These are phyloP conservation scores for Tetanocera ferruginea DNA, from an alignment of 2,888 invertebrate genomes.

Conservation along the genomic window DNA sequence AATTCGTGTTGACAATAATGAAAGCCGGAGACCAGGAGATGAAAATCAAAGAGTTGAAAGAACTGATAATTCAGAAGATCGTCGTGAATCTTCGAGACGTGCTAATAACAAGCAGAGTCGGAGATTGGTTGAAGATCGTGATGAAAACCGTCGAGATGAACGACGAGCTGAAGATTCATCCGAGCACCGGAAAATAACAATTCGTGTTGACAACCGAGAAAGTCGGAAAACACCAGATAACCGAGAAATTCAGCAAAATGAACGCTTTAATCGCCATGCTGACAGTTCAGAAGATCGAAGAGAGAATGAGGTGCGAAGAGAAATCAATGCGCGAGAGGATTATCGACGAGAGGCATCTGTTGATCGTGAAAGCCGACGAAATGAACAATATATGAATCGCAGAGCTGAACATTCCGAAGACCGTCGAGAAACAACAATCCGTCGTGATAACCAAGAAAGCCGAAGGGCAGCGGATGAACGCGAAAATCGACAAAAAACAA, in stretches of 20 bases:
- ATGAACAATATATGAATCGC: background rate
- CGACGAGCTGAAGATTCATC: background rate
- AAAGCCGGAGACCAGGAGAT: background rate
- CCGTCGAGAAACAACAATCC: background rate
- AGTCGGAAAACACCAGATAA: background rate
- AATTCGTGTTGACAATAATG: background rate
- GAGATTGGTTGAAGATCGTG: background rate
- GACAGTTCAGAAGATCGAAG: background rate
- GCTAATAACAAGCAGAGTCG: background rate
- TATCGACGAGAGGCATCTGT: background rate
- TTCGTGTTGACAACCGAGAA: conserved; percentile 9
- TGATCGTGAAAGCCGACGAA: background rate
- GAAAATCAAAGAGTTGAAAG: too few relatives aligned
- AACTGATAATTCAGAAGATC: conserved; percentile 10
- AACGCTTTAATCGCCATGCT: background rate
- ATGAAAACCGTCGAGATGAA: background rate
- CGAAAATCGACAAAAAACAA: background rate
- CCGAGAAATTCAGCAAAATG: conserved; percentile 11
- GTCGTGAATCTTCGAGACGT: background rate
- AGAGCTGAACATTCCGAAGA: background rate
- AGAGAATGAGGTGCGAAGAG: background rate
- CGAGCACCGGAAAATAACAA: background rate
- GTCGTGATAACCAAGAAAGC: conserved; percentile 9
- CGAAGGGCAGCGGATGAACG: background rate
- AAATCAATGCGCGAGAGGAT: background rate